Conservation (phyloP, 1,140 invertebrate species). For the Leptinotarsa defecta region DNA sequence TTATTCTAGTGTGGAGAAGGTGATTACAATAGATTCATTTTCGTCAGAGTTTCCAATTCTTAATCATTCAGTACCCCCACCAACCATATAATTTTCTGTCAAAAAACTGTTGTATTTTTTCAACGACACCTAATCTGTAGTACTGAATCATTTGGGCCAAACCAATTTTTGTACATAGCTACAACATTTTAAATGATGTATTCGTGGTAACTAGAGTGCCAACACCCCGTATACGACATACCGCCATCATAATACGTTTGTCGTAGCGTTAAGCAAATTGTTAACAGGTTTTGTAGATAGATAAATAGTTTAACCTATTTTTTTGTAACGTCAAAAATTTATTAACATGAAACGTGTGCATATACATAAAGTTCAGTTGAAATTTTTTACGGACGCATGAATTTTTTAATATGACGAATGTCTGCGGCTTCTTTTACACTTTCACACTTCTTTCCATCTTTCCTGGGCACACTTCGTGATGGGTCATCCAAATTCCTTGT, state of each 20-base stretch:
- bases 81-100: too few relatives aligned
- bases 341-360: conserved; percentile 35
- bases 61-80: too few relatives aligned
- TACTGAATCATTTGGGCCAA: too few relatives aligned
- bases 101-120: too few relatives aligned
- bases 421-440: conserved; percentile 42
- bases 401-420: conserved; percentile 46
- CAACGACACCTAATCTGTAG: too few relatives aligned
- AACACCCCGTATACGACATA: background rate
- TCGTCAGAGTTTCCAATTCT: too few relatives aligned
- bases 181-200: too few relatives aligned
- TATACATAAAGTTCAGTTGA: conserved; percentile 30
- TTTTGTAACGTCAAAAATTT: conserved; percentile 49
- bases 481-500: conserved; percentile 54
- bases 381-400: conserved; percentile 45
- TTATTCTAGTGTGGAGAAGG: too few relatives aligned
- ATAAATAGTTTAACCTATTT: conserved; percentile 52
- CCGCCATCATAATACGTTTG: conserved; percentile 51
- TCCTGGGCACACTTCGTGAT: conserved; percentile 43
- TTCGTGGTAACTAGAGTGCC: background rate
- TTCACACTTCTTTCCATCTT: conserved; percentile 32
- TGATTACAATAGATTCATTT: too few relatives aligned
- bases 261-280: conserved; percentile 51
- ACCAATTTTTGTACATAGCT: too few relatives aligned
- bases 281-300: conserved; percentile 55